Conservation (phyloP, 2,113 vertebrate genomes). For the Polypterus senegalus region DNA sequence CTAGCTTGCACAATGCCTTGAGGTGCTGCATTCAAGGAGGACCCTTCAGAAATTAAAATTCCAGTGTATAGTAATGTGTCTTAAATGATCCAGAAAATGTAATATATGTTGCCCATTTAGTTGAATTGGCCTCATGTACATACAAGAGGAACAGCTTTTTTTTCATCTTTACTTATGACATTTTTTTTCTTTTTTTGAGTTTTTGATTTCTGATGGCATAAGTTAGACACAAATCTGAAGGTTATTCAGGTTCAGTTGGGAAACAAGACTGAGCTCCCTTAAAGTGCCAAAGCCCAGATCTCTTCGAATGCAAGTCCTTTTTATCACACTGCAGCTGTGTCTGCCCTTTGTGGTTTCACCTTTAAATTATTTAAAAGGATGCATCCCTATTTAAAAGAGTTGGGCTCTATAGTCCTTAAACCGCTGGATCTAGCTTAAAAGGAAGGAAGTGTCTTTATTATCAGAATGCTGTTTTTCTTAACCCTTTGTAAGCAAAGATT, state of each 20-base stretch:
- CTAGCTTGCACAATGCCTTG: slow-evolving; percentile 31
- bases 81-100: slow-evolving; percentile 71
- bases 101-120: slow-evolving; percentile 70
- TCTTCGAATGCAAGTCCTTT: not conserved
- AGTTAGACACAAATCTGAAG: no score
- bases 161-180: slow-evolving; percentile 2
- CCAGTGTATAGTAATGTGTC: slow-evolving; percentile 62
- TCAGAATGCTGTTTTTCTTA: no score
- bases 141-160: slow-evolving; percentile 17
- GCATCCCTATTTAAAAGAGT: slow-evolving; percentile 55
- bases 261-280: no score
- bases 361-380: slow-evolving; percentile 61
- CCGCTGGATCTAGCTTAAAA: no score
- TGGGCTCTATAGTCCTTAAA: slow-evolving; percentile 19
- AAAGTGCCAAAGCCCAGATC: no score
- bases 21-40: slow-evolving; percentile 52
- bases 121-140: slow-evolving; percentile 39
- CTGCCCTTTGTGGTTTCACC: slow-evolving; percentile 52
- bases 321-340: slow-evolving; percentile 31
- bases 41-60: slow-evolving; percentile 67
- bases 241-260: no score
- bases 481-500: no score
- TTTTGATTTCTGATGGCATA: no score
- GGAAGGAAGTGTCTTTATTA: no score
- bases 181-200: slow-evolving; percentile 1